Base-by-base conservation (phyloP, 2,888 invertebrate species). In the Fissipunctia ypsillon region DNA sequence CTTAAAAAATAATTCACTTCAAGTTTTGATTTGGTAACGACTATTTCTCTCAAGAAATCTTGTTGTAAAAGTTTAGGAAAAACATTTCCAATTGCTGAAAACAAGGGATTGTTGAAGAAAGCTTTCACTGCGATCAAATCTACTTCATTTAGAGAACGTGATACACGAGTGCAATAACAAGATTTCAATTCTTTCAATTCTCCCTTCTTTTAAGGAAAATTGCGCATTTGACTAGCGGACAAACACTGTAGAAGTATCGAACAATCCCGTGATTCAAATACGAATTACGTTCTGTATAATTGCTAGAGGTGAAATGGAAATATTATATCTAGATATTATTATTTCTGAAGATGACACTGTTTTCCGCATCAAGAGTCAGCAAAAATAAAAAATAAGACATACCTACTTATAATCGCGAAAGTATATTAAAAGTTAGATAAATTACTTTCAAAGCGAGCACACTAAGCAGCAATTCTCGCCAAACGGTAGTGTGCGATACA, bases 381-480 rank as follows among this genome's bases (percentile, higher is more conserved):
- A 54, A 60, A 80, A 88, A 88, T 87, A 83, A n/a, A 67, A 77
- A 43, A 25, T 7, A n/a, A 6, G 28, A 50, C 6, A 57, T 35
- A n/a, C 12, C 1, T 50, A 84, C 81, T 80, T 84, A 81, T 81
- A 59, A 60, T 68, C n/a, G 88, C 54, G 22, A 66, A 73, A 65
- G 60, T 88, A 90, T 89, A 90, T 89, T 90, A 90, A 91, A 83
- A 84, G 81, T 88, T 87, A 70, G 52, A 73, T 73, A 88, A 90
- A 84, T 87, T 86, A 86, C 83, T 91, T 90, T 89, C 88, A 90
- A 91, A 75, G 72, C 43, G 50, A 60, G 67, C 82, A 90, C 67
- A 89, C 89, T 89, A 90, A 91, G 90, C 90, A 87, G 89, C 90
- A 92, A 93, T 92, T 93, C 87, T 85, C 81, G 83, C 86, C 88